Base-by-base conservation (phyloP, 2,113 vertebrate species). In the Loxodonta africana region DNA sequence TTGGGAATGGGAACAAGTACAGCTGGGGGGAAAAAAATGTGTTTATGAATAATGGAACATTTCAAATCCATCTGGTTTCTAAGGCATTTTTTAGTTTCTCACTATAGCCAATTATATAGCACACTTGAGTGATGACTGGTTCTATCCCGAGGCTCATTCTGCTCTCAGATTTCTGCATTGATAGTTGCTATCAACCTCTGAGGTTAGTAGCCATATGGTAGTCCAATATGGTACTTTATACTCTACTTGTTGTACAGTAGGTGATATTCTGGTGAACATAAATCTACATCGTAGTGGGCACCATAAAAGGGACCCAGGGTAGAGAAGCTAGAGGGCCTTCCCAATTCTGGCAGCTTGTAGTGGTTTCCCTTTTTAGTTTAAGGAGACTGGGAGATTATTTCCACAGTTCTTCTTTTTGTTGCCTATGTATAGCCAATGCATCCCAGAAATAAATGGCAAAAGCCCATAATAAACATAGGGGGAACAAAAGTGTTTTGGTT, bases 1-100 rank as follows among this genome's bases (percentile, higher is more conserved):
- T 99, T 99, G 98, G 98, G 98, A 98, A 98, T 97, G 94, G 97
- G 97, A 98, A 95, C 97, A 98, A 99, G 98, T 98, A 98, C 98
- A 98, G 98, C 98, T 98, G 98, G 90, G 98, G 98, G 95, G 85
- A 69, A 82, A 97, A 97, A 97, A 96, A 98, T 97, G 97, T 98
- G 98, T 99, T 99, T 99, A 99, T 99, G 99, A 99, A 99, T 99
- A 99, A 99, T 99, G 99, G 99, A 99, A 99, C 98, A 99, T 99
- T 99, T 99, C 98, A 99, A 98, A 99, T 99, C 99, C 99, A 99
- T 99, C 99, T 99, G 99, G 98, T 99, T 99, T 98, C 98, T 41
- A 98, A 98, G 98, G 99, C 98, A 98, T 98, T 99, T 98, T 98
- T 98, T 98, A 98, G 97, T 98, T 99, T 98, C 98, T 99, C 99